Base-by-base conservation (phyloP, 2,797 vertebrate genomes). In the Sciaenops ocellatus region DNA sequence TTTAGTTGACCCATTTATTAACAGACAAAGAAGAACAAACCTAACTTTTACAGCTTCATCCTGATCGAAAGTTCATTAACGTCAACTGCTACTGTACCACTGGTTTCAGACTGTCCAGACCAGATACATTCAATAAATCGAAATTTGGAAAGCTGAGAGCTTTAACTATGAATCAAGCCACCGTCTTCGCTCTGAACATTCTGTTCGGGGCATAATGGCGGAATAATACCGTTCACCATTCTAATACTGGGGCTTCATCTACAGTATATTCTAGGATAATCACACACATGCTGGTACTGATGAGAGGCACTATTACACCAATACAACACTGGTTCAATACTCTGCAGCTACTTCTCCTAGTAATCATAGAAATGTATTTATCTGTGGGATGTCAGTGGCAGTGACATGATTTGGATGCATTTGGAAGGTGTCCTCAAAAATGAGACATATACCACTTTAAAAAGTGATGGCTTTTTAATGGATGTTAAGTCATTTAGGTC, bases 291-390 rank as follows among this genome's bases (percentile, higher is more conserved):
- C 79, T 87, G 87, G 85, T 81, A 88, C 81, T 70, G 79, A 85
- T 81, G 73, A 84, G 77, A 86, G 85, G 83, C 81, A 89, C 81
- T 82, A 84, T 85, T 55, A 87, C 87, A 90, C 82, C 76, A 78
- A 79, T 28, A 87, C 85, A 75, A 82, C 73, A 78, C 85, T 46
- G 73, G 34, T 69, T 80, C 48, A 68, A 75, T 70, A 84, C 74
- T 69, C 61, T 78, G 78, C 48, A 70, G 70, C 78, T 82, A 80
- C 74, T 62, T 81, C 48, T 84, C 22, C 59, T 78, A 75, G 6
- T 73, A 44, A 60, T 78, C 69, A 83, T 68, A 62, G 26, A 77
- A 63, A 69, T 46, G 17, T 42, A 41, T 68, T 51, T 66, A 69
- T 67, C 22, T 54, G 17, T 69, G 57, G 15, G 54, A 64, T 73